These are phyloP conservation scores for Selenia dentaria DNA, from an alignment of 2,888 invertebrate genomes.

Conservation along the genomic window DNA sequence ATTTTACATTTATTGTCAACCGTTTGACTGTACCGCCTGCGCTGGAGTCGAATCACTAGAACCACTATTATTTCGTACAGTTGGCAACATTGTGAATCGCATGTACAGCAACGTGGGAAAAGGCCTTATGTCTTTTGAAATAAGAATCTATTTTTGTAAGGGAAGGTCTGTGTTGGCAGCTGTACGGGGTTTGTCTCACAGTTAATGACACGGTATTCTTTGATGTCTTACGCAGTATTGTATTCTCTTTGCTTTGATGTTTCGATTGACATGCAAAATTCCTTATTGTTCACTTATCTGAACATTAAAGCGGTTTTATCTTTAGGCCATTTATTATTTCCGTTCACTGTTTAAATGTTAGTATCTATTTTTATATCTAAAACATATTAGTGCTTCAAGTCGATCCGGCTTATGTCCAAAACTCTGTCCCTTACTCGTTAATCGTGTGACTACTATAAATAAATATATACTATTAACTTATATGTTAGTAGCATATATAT, in stretches of 20 bases:
- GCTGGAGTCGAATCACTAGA: conserved; percentile 54
- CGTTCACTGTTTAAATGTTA: too few relatives aligned
- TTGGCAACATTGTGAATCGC: conserved; percentile 27
- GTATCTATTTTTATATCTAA: too few relatives aligned
- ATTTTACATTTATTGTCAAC: conserved; percentile 65
- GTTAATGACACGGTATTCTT: conserved; percentile 69
- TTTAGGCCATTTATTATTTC: too few relatives aligned
- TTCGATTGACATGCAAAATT: conserved; percentile 75
- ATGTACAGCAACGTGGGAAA: conserved; percentile 20
- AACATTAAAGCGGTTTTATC: too few relatives aligned
- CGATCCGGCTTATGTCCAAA: too few relatives aligned
- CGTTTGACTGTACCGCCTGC: conserved; percentile 65
- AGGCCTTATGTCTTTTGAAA: conserved; percentile 15
- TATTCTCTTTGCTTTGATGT: conserved; percentile 76
- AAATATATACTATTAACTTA: too few relatives aligned
- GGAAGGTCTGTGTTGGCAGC: conserved; percentile 18
- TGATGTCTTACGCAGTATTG: too few relatives aligned
- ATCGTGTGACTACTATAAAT: too few relatives aligned
- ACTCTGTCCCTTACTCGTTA: too few relatives aligned
- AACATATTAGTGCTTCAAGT: too few relatives aligned
- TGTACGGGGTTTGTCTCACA: conserved; percentile 46
- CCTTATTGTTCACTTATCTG: conserved; percentile 57
- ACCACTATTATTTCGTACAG: conserved; percentile 36
- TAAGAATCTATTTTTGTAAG: conserved; percentile 15
- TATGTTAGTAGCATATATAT: too few relatives aligned